These are phyloP conservation scores for Drosophila rhopaloa DNA, from an alignment of 1,140 invertebrate genomes.

Conservation along the genomic window DNA sequence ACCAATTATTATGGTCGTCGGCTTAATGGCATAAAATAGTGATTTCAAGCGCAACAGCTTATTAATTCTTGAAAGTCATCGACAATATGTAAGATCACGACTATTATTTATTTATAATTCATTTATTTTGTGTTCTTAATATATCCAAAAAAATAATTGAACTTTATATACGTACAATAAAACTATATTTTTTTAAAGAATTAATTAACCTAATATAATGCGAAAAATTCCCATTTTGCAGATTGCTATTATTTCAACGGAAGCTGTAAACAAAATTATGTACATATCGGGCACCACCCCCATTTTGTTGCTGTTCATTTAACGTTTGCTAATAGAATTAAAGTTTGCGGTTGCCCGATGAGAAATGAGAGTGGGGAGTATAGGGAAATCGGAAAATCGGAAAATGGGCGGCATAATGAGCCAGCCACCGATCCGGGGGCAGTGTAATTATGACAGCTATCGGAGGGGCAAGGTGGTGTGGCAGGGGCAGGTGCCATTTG, in stretches of 20 bases:
- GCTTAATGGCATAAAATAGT: not conserved
- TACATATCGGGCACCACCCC: not conserved
- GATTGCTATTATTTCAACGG: not conserved
- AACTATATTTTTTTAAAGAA: too few relatives aligned
- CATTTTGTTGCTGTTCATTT: constrained; percentile 58
- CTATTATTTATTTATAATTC: too few relatives aligned
- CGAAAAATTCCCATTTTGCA: not conserved
- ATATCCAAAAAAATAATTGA: too few relatives aligned
- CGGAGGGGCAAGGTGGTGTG: constrained; percentile 8
- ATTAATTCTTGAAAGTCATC: too few relatives aligned
- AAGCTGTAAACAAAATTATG: constrained; percentile 4
- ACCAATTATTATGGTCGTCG: too few relatives aligned
- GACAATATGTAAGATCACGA: not conserved
- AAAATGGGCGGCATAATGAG: constrained; percentile 63
- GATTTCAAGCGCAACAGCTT: not conserved
- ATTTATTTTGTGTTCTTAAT: too few relatives aligned
- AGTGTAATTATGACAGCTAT: constrained; percentile 73
- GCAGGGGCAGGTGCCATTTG: constrained; percentile 3
- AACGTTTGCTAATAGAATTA: constrained; percentile 84
- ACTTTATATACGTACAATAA: too few relatives aligned
- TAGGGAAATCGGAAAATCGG: constrained; percentile 28
- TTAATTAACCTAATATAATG: not conserved
- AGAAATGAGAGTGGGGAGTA: not conserved
- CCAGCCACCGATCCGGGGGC: constrained; percentile 34
- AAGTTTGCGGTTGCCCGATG: constrained; percentile 69